Percentiles rank a stretch among this genome's conserved stretches.
These are phyloP conservation scores for Mesochorus sp. DNA, from an alignment of 2,888 invertebrate species.

Conservation along the genomic window DNA sequence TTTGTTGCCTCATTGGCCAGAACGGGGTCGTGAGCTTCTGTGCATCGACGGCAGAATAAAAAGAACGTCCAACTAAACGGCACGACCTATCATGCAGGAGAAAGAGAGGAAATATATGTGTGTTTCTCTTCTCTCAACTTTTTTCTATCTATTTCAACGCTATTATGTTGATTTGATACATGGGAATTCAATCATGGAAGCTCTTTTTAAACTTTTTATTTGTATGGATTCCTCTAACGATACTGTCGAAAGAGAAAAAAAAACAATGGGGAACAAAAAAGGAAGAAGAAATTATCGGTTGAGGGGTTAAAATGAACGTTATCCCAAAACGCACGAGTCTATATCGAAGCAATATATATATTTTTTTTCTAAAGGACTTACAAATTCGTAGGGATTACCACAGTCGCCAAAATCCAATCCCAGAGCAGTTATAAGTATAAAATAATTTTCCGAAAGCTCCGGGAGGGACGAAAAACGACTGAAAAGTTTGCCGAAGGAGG, in stretches of 20 bases:
- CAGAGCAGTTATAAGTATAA: constrained; percentile 32
- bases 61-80: constrained; percentile 54
- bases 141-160: constrained; percentile 16
- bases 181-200: too few species aligned
- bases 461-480: constrained; percentile 24
- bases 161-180: constrained; percentile 11
- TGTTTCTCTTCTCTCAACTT: neutral
- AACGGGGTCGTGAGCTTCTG: constrained; percentile 42
- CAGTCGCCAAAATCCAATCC: constrained; percentile 27
- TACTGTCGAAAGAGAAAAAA: too few species aligned
- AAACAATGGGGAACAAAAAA: too few species aligned
- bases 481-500: constrained; percentile 6
- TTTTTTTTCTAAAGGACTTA: constrained; percentile 10
- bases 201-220: too few species aligned
- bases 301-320: too few species aligned
- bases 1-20: constrained; percentile 73
- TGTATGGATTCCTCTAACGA: too few species aligned
- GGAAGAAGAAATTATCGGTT: too few species aligned
- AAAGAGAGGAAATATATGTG: neutral
- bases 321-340: too few species aligned
- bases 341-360: too few species aligned
- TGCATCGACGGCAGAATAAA: constrained; percentile 3
- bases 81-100: constrained; percentile 28
- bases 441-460: constrained; percentile 32
- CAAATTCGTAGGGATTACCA: constrained; percentile 9